phyloP scores from a whole-genome alignment of 2,888 invertebrate species.

The Pseudococcus jackbeardsleyi region DNA sequence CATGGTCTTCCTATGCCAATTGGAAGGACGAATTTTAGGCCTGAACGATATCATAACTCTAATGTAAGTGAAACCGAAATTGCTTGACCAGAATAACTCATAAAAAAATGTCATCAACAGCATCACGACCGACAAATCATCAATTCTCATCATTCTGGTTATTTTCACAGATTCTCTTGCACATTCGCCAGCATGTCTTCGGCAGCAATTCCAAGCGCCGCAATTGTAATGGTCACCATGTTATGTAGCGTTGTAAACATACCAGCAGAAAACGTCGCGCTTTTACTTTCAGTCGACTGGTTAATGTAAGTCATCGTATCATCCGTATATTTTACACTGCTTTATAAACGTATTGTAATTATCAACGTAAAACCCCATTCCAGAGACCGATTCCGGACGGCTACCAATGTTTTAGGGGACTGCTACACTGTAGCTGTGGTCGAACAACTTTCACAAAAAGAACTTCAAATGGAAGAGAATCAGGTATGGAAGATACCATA shows the following conservation, averaged over 20 bases:
- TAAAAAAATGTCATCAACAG: not conserved
- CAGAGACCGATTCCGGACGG: conserved; percentile 88
- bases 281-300: conserved; percentile 91
- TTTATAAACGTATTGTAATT: not conserved
- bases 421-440: conserved; percentile 89
- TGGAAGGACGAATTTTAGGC: conserved; percentile 85
- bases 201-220: conserved; percentile 89
- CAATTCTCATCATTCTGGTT: not conserved
- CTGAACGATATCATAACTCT: conserved; percentile 89
- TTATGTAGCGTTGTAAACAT: conserved; percentile 86
- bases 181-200: conserved; percentile 91
- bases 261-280: conserved; percentile 84
- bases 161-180: conserved; percentile 78
- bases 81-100: not conserved
- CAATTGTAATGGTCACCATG: conserved; percentile 83
- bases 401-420: conserved; percentile 90
- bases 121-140: not conserved
- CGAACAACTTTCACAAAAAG: conserved; percentile 85
- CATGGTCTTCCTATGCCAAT: conserved; percentile 87
- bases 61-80: conserved; percentile 75
- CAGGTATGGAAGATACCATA: not conserved
- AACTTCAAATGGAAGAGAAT: conserved; percentile 71
- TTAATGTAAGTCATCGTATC: conserved; percentile 80
- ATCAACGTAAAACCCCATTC: not conserved
- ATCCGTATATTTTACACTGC: not conserved